Evolutionary conservation across 2,797 vertebrate species (phyloP), one percentile per base, ranked within the genome.

Genomic region (Protosalanx chinensis): DNA sequence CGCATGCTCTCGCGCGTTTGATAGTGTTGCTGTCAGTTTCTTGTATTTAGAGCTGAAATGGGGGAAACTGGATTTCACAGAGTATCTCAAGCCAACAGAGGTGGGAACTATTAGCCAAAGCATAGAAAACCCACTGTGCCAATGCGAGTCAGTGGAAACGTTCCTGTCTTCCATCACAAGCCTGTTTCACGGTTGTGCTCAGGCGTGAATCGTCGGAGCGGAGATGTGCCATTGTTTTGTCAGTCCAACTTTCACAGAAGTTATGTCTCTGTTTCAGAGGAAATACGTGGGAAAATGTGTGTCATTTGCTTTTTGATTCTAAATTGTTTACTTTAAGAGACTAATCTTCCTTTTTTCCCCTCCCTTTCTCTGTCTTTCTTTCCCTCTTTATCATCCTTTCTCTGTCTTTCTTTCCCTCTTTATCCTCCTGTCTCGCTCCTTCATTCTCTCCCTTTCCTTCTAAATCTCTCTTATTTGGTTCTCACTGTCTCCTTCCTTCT

Each of bases 41-140:
- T 72, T 29, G 65, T 53, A 15, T 73, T 72, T 77, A 83, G 77
- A 53, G 82, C 77, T 68, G 65, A 84, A 76, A 72, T 73, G 74
- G 76, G 76, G 67, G 74, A 81, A 82, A 79, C 77, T 77, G 80
- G 73, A 70, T 81, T 85, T 91, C 88, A 89, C 90, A 85, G 86
- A 80, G 23, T 74, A 84, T 77, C 82, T 59, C 76, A 67, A 80
- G 89, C 91, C 89, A 91, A 90, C 77, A 58, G 87, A 91, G 89
- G 90, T 90, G 91, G 85, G 81, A 90, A 83, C 76, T 67, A 90
- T 90, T 90, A 89, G 82, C 81, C 81, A 71, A 62, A 68, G 75
- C 75, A 16, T 69, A 49, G 79, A 77, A 76, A 71, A 27, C 68
- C 37, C 51, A 74, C 73, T 74, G 72, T 86, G 87, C 85, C 86